Evolutionary conservation across 2,113 vertebrate genomes (phyloP).

Genomic region (Zosterops lateralis): DNA sequence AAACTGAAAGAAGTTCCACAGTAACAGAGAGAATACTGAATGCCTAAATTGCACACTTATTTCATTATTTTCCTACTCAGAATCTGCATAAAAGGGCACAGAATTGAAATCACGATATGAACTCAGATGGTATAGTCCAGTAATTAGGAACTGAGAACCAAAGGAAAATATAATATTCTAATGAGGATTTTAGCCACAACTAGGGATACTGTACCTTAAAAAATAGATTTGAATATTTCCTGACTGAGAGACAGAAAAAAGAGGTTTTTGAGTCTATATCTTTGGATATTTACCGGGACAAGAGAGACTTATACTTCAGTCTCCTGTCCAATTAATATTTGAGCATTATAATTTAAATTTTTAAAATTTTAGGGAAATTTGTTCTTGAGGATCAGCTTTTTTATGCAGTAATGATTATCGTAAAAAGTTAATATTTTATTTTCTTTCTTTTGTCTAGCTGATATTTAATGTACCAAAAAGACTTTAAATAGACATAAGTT

Average conservation of each 20-base stretch:
- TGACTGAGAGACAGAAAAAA: not conserved
- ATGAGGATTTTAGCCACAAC: not conserved
- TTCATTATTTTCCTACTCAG: not conserved
- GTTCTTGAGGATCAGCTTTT: not conserved
- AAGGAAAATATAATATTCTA: not conserved
- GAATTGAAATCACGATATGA: not conserved
- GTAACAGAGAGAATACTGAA: not conserved
- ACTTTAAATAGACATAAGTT: not conserved
- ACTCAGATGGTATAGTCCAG: not conserved
- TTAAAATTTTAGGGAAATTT: not conserved
- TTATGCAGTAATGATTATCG: fast-evolving
- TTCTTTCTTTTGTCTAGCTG: not conserved
- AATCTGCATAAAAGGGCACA: not conserved
- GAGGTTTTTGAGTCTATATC: not conserved
- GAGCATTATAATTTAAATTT: not conserved
- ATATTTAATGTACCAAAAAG: not conserved
- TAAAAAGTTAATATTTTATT: not conserved
- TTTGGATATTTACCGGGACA: not conserved
- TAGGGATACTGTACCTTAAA: not conserved
- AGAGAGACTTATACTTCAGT: not conserved
- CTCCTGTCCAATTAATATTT: not conserved
- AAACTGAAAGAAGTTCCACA: not conserved
- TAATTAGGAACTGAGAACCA: not conserved
- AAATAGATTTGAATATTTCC: not conserved
- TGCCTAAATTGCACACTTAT: not conserved